A percentile compares a stretch with the other conserved stretches of the same genome.
phyloP scores from a whole-genome alignment of 2,888 invertebrate species.

The Drosophila macrospina region DNA sequence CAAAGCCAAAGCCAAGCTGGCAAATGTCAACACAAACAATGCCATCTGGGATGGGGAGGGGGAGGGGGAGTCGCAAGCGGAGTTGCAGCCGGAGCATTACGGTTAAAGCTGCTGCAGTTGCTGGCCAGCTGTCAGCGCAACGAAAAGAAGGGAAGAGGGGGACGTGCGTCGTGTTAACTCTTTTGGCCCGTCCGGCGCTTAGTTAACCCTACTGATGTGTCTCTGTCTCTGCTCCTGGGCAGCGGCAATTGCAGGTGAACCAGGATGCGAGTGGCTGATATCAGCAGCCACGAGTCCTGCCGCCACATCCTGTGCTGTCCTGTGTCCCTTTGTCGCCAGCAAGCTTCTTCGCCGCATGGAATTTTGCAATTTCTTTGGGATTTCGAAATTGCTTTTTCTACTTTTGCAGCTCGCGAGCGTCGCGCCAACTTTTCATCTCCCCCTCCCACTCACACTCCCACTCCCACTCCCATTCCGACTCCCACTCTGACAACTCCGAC shows the following conservation, averaged over 20 bases:
- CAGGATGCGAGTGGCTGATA: constrained; percentile 49
- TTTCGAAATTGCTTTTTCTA: constrained; percentile 82
- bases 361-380: constrained; percentile 82
- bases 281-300: constrained; percentile 48
- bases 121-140: neutral
- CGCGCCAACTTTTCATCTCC: constrained; percentile 51
- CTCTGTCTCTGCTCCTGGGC: constrained; percentile 24
- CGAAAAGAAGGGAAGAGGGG: neutral
- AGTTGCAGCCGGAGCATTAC: neutral
- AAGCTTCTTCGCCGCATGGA: constrained; percentile 70
- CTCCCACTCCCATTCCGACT: neutral
- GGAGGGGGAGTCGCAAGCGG: neutral
- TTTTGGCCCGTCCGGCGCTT: constrained; percentile 59
- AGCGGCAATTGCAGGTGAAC: constrained; percentile 59
- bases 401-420: constrained; percentile 63
- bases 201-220: constrained; percentile 70
- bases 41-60: constrained; percentile 15
- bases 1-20: constrained; percentile 69
- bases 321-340: constrained; percentile 40
- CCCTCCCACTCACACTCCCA: neutral
- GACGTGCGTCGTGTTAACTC: constrained; percentile 55
- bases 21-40: constrained; percentile 79
- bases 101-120: neutral
- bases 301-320: constrained; percentile 15
- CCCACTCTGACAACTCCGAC: neutral